These are phyloP conservation scores for Gephyroberyx darwinii DNA, from an alignment of 2,797 vertebrate species.

Conservation along the genomic window DNA sequence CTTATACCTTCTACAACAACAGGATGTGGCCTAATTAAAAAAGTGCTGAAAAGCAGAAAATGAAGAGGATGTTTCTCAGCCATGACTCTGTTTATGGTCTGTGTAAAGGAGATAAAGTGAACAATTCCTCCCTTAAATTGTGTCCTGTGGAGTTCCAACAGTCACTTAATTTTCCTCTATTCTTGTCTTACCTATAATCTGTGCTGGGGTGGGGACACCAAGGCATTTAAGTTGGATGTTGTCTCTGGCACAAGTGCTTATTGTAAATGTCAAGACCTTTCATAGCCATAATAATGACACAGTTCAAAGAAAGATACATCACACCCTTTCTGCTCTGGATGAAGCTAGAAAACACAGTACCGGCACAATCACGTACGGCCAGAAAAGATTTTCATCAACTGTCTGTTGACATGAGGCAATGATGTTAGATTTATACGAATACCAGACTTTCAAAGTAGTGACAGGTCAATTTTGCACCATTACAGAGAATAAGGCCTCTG, in stretches of 20 bases:
- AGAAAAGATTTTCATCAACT: slow-evolving; percentile 71
- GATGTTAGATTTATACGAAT: slow-evolving; percentile 77
- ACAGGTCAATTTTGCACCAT: slow-evolving; percentile 78
- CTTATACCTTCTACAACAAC: slow-evolving; percentile 46
- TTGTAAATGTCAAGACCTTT: slow-evolving; percentile 81
- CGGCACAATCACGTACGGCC: slow-evolving; percentile 57
- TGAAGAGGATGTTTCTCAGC: slow-evolving; percentile 28
- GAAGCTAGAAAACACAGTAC: slow-evolving; percentile 49
- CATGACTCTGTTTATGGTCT: slow-evolving; percentile 31
- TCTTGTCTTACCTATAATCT: slow-evolving; percentile 33
- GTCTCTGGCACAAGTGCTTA: slow-evolving; percentile 69
- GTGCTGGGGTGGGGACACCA: slow-evolving; percentile 20
- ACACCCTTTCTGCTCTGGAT: slow-evolving; percentile 50
- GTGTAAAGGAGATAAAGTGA: slow-evolving; percentile 48
- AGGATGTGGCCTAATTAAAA: slow-evolving; percentile 65
- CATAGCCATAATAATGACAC: slow-evolving; percentile 71
- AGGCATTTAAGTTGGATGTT: slow-evolving; percentile 61
- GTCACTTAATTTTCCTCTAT: slow-evolving; percentile 49
- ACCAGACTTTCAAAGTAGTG: slow-evolving; percentile 72
- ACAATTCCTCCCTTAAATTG: slow-evolving; percentile 45
- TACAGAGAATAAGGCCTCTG: slow-evolving; percentile 58
- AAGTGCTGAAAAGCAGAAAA: slow-evolving; percentile 68
- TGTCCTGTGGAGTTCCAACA: slow-evolving; percentile 40
- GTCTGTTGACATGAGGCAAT: slow-evolving; percentile 65
- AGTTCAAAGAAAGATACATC: slow-evolving; percentile 64